These are phyloP conservation scores for Empis livida DNA, from an alignment of 2,888 invertebrate genomes.

Conservation along the genomic window DNA sequence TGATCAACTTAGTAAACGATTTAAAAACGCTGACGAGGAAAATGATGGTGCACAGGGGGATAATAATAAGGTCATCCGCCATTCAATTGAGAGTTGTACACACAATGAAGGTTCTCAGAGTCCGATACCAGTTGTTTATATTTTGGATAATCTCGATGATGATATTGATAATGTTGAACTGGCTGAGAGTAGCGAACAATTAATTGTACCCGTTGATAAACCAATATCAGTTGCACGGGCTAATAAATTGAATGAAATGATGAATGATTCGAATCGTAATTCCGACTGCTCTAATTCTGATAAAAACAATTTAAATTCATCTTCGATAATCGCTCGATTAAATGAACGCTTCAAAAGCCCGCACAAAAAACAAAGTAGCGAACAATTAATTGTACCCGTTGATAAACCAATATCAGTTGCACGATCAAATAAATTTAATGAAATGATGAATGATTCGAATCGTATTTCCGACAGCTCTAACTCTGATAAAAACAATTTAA, in stretches of 20 bases:
- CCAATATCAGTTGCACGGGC: not conserved
- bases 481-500: not conserved
- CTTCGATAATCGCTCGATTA: not conserved
- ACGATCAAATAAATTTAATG: not conserved
- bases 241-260: not conserved
- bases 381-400: not conserved
- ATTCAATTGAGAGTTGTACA: constrained; percentile 1
- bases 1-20: constrained; percentile 20
- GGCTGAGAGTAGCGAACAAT: not conserved
- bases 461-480: no score
- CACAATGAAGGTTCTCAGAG: constrained; percentile 2
- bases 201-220: not conserved
- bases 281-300: no score
- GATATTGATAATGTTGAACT: not conserved
- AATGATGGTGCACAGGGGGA: not conserved
- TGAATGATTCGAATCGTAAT: no score
- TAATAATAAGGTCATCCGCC: constrained; percentile 4
- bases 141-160: not conserved
- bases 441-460: not conserved
- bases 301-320: not conserved
- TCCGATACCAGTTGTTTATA: not conserved
- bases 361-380: no score
- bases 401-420: not conserved
- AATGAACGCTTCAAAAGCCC: not conserved
- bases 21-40: constrained; percentile 16